Evolutionary conservation across 2,888 invertebrate species (phyloP), one percentile per base, ranked within the genome.

Genomic region (Oscheius sp.): DNA sequence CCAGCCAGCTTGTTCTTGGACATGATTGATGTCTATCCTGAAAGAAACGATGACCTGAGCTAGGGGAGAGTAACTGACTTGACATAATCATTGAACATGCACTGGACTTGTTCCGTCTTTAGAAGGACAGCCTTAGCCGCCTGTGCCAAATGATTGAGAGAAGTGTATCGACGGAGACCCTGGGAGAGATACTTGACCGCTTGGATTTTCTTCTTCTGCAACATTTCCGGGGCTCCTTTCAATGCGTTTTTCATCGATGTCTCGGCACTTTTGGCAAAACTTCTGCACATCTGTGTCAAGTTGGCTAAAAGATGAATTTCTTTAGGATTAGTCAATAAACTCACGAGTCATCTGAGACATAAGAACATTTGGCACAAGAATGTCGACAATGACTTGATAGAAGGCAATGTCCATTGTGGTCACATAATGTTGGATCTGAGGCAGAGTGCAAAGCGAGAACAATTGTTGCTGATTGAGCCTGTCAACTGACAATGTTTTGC

Each of bases 11-110:
- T 95, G 92, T 76, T 90, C 91, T 88, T 90, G 95, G 16, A 99
- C 96, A 91, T 96, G 96, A 88, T 95, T 94, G 91, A 99, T 97
- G 91, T 99, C 98, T 53, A 99, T 96, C 82, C 96, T 79, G 63
- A 72, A 78, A 72, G 16, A 6, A 9, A 9, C 5, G 61, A 5
- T 52, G 16, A 18, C 1, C 45, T 27, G 18, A 61, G 27, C 13
- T 18, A 2, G 52, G 68, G 35, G 9, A 35, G 35, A 9, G 35
- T 9, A 56, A 52, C 56, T 29, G 45, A 79, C 79, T 74, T 93
- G 91, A 95, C 96, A 84, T 99, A 92, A 91, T 99, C 98, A 27
- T 94, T 92, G 78, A 96, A 91, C 98, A 99, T 99, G 92, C 97
- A 95, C 84, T 93, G 93, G 87, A 97, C 96, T 91, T 97, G 96